Base-by-base conservation (phyloP, 2,888 invertebrate species). In the Melanophora roralis region DNA sequence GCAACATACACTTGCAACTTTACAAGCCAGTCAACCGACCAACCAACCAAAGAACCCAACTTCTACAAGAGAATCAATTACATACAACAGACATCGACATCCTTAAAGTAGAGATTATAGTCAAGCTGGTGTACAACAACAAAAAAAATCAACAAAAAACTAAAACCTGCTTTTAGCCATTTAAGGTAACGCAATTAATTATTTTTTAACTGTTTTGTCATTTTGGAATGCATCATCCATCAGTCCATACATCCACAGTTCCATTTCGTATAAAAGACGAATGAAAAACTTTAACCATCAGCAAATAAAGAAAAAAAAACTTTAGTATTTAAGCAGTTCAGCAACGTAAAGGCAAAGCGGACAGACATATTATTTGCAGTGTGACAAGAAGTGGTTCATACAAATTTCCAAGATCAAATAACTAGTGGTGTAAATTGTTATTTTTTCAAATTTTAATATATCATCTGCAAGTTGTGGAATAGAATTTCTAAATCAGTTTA, bases 201-300 rank as follows among this genome's bases (percentile, higher is more conserved):
- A 89, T 90, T 89, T 89, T 88, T 90, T 89, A 90, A 89, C 89
- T 89, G 89, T 88, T 88, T 88, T 86, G 88, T 88, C 88, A 88
- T 88, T 88, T 87, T 83, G 89, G 89, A 87, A 88, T 88, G 82
- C 79, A 81, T 82, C 81, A 81, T 77, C n/a, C n/a, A n/a, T n/a
- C n/a, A n/a, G n/a, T n/a, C n/a, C 68, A 77, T 71, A 59, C 76
- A 47, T 76, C 59, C 47, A 57, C 71, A 69, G 76, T 23, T 65
- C 68, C 53, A 45, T 75, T 69, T 27, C 55, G 57, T 64, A 14
- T 71, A 49, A 27, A 64, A 64, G 62, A 71, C 68, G 53, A 69
- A 65, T 23, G 3, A 43, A 71, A 60, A 62, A 51, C 40, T 34
- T 38, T 40, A 53, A 5, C 11, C 65, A 55, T 14, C 47, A 71